These are phyloP conservation scores for Cheilosia urbana DNA, from an alignment of 2,888 invertebrate genomes.

Conservation along the genomic window DNA sequence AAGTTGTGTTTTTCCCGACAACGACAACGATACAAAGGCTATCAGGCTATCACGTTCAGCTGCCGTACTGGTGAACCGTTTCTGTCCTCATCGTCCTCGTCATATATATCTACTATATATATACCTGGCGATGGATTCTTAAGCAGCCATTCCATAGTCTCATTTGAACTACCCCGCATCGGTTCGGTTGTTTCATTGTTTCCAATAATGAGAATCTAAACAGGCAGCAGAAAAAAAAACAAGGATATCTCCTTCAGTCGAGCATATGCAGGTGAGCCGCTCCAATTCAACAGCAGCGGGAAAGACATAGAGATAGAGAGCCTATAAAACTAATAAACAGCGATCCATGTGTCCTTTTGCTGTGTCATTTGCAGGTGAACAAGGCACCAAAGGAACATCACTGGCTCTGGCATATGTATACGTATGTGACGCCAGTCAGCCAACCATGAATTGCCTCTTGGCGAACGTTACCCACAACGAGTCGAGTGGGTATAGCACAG, in stretches of 20 bases:
- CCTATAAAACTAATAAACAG: conserved; percentile 72
- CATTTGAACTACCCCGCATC: conserved; percentile 32
- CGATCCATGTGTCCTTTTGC: conserved; percentile 56
- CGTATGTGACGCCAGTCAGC: neutral
- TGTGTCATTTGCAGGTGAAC: conserved; percentile 71
- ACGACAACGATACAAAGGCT: conserved; percentile 52
- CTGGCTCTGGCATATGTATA: conserved; percentile 48
- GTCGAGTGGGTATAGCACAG: conserved; percentile 2
- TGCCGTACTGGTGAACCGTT: conserved; percentile 30
- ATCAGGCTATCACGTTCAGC: conserved; percentile 19
- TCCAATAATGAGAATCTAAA: conserved; percentile 75
- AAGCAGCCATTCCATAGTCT: conserved; percentile 25
- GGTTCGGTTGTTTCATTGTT: conserved; percentile 68
- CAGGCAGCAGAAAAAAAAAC: conserved; percentile 21
- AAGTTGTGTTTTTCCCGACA: conserved; percentile 38
- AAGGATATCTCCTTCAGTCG: conserved; percentile 1
- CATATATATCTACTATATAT: neutral
- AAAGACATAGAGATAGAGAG: neutral
- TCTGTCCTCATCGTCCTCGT: conserved; percentile 5
- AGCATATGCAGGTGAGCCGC: conserved; percentile 32
- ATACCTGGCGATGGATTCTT: conserved; percentile 22
- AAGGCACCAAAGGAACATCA: conserved; percentile 54
- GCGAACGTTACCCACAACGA: conserved; percentile 16
- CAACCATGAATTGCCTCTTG: conserved; percentile 29
- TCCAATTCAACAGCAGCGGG: neutral